phyloP scores from a whole-genome alignment of 1,140 invertebrate genomes.

The Aphelinus atriplicis region DNA sequence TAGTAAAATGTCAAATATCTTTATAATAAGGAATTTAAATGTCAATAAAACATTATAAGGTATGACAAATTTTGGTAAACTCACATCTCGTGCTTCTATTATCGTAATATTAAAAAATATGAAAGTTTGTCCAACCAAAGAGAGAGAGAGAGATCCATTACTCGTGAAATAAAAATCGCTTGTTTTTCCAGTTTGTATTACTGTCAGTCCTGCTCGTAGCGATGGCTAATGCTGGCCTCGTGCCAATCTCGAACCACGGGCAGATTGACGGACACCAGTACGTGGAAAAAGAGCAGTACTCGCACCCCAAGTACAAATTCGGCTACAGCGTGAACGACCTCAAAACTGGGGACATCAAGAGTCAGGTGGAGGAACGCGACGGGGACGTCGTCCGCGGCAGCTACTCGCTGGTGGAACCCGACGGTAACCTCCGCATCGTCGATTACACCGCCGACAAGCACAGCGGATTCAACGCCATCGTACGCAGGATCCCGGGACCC shows the following conservation, averaged over 20 bases:
- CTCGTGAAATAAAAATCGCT: no score
- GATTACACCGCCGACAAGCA: slow-evolving; percentile 57
- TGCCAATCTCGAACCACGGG: slow-evolving; percentile 43
- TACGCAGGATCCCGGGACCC: slow-evolving; percentile 15
- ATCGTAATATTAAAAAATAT: no score
- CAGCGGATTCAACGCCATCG: slow-evolving; percentile 57
- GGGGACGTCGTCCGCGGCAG: slow-evolving; percentile 44
- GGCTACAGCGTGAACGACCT: slow-evolving; percentile 44
- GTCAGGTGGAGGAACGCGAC: slow-evolving; percentile 42
- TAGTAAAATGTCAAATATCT: no score
- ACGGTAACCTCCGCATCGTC: slow-evolving; percentile 47
- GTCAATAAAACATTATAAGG: no score
- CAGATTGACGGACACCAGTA: background rate
- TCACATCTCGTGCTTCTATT: no score
- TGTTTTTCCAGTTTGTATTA: slow-evolving; percentile 46
- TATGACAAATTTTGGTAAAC: no score
- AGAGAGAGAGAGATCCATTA: no score
- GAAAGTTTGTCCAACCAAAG: no score
- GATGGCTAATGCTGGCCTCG: slow-evolving; percentile 40
- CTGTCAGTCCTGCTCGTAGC: slow-evolving; percentile 40
- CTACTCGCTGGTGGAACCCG: slow-evolving; percentile 48
- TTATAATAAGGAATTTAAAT: no score
- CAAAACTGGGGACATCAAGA: slow-evolving; percentile 53
- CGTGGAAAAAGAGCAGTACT: slow-evolving; percentile 45
- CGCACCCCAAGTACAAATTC: slow-evolving; percentile 42